Percentiles rank a stretch among this genome's conserved stretches.
These are phyloP conservation scores for Agriopis leucophaearia DNA, from an alignment of 2,888 invertebrate genomes.

Conservation along the genomic window DNA sequence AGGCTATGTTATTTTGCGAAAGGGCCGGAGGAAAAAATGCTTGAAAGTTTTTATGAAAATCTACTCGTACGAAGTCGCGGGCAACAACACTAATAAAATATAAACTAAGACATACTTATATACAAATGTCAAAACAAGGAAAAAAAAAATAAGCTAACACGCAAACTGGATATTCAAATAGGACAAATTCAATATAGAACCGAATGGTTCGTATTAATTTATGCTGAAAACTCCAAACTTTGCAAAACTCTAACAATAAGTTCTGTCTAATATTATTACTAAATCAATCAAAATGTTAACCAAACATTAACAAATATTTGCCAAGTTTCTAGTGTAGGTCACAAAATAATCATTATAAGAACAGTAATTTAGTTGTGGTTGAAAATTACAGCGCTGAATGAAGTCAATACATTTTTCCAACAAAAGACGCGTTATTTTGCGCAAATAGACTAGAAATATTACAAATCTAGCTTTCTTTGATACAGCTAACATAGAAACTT, in stretches of 20 bases:
- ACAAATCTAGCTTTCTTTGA: background rate
- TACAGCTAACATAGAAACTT: background rate
- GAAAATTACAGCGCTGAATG: constrained; percentile 1
- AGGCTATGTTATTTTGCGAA: no score
- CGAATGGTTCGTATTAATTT: no score
- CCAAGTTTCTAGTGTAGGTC: background rate
- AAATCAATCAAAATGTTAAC: background rate
- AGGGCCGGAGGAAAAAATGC: no score
- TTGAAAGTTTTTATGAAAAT: no score
- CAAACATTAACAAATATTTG: background rate
- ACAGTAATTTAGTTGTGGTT: background rate
- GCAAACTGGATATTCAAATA: no score
- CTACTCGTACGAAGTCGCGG: no score
- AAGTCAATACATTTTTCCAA: constrained; percentile 1
- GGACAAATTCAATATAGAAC: no score
- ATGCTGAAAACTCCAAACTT: background rate
- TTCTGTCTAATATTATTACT: background rate
- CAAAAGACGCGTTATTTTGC: constrained; percentile 14
- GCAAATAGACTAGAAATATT: constrained; percentile 6
- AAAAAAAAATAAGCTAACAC: no score
- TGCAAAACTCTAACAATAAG: background rate
- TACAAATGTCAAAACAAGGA: no score
- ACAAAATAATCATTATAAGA: background rate
- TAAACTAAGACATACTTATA: no score
- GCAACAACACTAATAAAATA: no score